These are phyloP conservation scores for Aphodius sticticus DNA, from an alignment of 2,888 invertebrate genomes.

Conservation along the genomic window DNA sequence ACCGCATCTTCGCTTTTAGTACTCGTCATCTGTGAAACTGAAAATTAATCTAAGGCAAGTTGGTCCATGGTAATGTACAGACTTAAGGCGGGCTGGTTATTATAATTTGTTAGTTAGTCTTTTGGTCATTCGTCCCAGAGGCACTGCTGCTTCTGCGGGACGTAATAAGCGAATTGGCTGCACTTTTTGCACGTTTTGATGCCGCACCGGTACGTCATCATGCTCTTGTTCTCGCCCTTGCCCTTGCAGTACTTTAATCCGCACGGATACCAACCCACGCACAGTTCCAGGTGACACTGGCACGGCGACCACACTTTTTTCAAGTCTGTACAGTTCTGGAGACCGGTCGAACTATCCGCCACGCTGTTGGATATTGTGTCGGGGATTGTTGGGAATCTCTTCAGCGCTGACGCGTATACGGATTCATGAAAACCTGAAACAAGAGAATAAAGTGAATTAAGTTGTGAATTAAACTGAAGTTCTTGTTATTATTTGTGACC, in stretches of 20 bases:
- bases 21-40: slow-evolving; percentile 7
- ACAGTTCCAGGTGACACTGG: slow-evolving; percentile 85
- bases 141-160: slow-evolving; percentile 82
- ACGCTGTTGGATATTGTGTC: slow-evolving; percentile 48
- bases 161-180: slow-evolving; percentile 86
- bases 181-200: slow-evolving; percentile 95
- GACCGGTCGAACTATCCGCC: slow-evolving; percentile 44
- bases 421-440: slow-evolving; percentile 74
- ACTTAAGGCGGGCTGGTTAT: slow-evolving; percentile 16
- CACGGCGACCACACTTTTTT: slow-evolving; percentile 78
- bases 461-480: background rate
- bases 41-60: slow-evolving; percentile 54
- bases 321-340: slow-evolving; percentile 70
- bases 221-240: slow-evolving; percentile 64
- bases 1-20: slow-evolving; percentile 10
- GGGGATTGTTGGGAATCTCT: slow-evolving; percentile 69
- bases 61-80: slow-evolving; percentile 51
- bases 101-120: slow-evolving; percentile 34
- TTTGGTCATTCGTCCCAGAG: slow-evolving; percentile 78
- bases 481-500: too few species aligned
- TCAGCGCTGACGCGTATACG: slow-evolving; percentile 75
- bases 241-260: slow-evolving; percentile 91
- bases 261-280: slow-evolving; percentile 96
- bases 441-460: slow-evolving; percentile 36
- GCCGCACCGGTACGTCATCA: slow-evolving; percentile 85